Evolutionary conservation across 2,797 vertebrate genomes (phyloP).

Genomic region (Lerista edwardsae): DNA sequence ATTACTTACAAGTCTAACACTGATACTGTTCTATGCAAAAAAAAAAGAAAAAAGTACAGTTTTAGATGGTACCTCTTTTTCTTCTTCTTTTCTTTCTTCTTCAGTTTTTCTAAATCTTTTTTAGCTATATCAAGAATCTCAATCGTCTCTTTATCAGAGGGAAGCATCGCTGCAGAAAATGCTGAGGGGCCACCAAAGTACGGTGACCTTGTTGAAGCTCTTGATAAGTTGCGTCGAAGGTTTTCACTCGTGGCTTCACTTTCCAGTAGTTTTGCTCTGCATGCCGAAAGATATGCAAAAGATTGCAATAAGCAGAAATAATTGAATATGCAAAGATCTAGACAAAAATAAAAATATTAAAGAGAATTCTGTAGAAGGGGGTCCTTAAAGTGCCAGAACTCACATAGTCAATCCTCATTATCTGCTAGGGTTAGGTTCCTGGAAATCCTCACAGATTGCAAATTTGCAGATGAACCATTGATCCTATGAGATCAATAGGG

Average conservation of each 20-base stretch:
- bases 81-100: constrained; percentile 94
- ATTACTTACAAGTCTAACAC: not conserved
- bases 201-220: constrained; percentile 85
- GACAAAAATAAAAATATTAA: not conserved
- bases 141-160: constrained; percentile 89
- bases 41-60: constrained; percentile 22
- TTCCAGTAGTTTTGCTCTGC: constrained; percentile 93
- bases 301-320: not conserved
- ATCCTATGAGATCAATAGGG: too few species aligned
- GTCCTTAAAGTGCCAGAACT: not conserved
- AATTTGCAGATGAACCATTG: too few species aligned
- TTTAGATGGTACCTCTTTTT: constrained; percentile 87
- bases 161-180: constrained; percentile 80
- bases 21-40: not conserved
- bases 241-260: constrained; percentile 94
- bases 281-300: not conserved
- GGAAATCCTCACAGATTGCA: too few species aligned
- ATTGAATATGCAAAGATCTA: not conserved
- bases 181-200: constrained; percentile 83
- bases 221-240: constrained; percentile 89
- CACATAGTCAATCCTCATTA: too few species aligned
- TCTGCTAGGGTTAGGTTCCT: too few species aligned
- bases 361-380: not conserved
- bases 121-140: constrained; percentile 96
- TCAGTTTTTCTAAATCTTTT: constrained; percentile 94